Conservation (phyloP, 2,113 vertebrate genomes). For the Amazona vittata region DNA sequence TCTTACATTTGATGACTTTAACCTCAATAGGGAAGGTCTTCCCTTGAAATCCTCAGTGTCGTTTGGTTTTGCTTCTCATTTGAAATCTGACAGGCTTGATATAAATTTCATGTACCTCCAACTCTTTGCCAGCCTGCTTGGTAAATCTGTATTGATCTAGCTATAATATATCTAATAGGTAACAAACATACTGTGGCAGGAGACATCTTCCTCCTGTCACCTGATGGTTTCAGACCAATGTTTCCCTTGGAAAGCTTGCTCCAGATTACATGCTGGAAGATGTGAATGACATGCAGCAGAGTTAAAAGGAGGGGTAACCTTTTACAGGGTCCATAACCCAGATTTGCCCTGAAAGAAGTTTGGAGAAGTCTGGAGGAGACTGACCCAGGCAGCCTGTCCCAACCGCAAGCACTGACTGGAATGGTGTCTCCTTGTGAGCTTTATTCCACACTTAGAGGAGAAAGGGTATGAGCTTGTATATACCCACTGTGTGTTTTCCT, state of each 20-base stretch:
- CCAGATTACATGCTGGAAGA: neutral
- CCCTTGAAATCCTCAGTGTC: neutral
- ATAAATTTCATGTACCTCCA: neutral
- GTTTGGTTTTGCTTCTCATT: neutral
- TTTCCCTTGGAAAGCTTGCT: neutral
- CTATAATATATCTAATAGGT: neutral
- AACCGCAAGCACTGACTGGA: neutral
- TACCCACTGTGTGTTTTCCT: neutral
- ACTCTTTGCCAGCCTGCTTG: neutral
- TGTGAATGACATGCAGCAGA: neutral
- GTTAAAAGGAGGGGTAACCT: neutral
- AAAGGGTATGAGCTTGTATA: neutral
- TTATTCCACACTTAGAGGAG: neutral
- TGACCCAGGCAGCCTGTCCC: neutral
- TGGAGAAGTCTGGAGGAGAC: neutral
- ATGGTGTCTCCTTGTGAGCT: neutral
- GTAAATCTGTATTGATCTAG: neutral
- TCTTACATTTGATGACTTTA: neutral
- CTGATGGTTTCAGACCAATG: neutral
- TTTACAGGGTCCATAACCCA: neutral
- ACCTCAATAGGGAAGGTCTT: neutral
- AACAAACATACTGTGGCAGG: neutral
- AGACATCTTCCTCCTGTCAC: neutral
- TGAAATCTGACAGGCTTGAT: neutral
- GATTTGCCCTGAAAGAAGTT: neutral